Evolutionary conservation across 2,797 vertebrate genomes (phyloP), one percentile per base, ranked within the genome.

Genomic region (Mus spretus): DNA sequence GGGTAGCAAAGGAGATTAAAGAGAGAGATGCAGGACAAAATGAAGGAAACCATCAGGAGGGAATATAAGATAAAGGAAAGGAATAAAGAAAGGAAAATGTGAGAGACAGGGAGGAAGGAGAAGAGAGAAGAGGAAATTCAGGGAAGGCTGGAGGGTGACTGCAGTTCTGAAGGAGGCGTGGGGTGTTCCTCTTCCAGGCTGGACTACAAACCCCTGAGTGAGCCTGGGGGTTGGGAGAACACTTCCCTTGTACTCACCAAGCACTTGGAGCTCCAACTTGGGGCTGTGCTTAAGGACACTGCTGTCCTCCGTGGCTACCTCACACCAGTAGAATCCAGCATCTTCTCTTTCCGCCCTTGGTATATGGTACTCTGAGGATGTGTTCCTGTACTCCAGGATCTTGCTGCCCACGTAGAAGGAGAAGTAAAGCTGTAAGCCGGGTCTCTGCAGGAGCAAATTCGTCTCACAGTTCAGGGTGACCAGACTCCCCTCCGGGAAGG

Each of bases 391-490:
- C 34, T 0, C 47, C 91, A 98, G 70, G 8, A 4, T 47, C 93
- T 59, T 84, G 47, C 2, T 77, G 26, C 94, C 96, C 91, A 70
- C 0, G 11, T 95, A 78, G 97, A 98, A 97, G 55, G 96, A 94
- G 95, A 95, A 97, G 77, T 80, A 77, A 47, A 98, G 97, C 37
- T 8, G 77, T 61, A 55, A 24, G 3, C 2, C 65, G 37, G 94
- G 59, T 28, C 61, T 88, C 59, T 47, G 85, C 10, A 31, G 28
- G n/a, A 63, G 79, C 86, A 93, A 1, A 47, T 61, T 40, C 1
- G 97, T 97, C 47, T 96, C 93, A 92, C 98, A 98, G 57, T n/a
- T 97, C 92, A 98, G 83, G 26, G 4, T 97, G 70, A 98, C 81
- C 3, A 2, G 34, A 2, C 2, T 53, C 44, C 97, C 95, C 80